phyloP scores from a whole-genome alignment of 2,888 invertebrate species.

The Apamea sordens region DNA sequence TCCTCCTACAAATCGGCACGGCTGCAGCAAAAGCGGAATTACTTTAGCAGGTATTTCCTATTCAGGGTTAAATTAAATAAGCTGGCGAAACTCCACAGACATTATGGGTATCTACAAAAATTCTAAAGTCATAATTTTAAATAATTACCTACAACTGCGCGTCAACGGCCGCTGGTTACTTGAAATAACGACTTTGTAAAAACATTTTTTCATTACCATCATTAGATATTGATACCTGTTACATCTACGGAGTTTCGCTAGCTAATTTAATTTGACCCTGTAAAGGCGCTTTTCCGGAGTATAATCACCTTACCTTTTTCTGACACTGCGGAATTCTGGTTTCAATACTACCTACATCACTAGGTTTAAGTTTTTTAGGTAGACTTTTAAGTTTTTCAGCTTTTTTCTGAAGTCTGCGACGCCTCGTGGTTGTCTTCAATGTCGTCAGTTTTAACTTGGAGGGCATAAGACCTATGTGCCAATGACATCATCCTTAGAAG shows the following conservation, averaged over 20 bases:
- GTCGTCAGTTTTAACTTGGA: not conserved
- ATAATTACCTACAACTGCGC: no score
- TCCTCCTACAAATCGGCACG: not conserved
- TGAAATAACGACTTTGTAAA: not conserved
- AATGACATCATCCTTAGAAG: not conserved
- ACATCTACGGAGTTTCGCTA: not conserved
- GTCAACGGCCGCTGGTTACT: not conserved
- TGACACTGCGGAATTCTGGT: not conserved
- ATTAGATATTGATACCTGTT: not conserved
- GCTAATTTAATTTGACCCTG: not conserved
- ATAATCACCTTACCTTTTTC: not conserved
- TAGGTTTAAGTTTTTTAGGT: no score
- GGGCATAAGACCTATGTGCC: not conserved
- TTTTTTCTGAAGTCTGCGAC: not conserved
- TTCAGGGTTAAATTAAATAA: no score
- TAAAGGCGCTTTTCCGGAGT: not conserved
- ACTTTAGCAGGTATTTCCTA: not conserved
- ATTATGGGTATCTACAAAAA: no score
- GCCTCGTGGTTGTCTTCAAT: not conserved
- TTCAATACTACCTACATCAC: not conserved
- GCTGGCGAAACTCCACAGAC: no score
- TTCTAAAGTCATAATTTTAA: no score
- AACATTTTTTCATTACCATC: not conserved
- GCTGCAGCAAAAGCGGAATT: constrained; percentile 3
- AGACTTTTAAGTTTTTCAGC: not conserved